phyloP scores from a whole-genome alignment of 1,140 invertebrate species.

The Drosophila sulfurigaster region DNA sequence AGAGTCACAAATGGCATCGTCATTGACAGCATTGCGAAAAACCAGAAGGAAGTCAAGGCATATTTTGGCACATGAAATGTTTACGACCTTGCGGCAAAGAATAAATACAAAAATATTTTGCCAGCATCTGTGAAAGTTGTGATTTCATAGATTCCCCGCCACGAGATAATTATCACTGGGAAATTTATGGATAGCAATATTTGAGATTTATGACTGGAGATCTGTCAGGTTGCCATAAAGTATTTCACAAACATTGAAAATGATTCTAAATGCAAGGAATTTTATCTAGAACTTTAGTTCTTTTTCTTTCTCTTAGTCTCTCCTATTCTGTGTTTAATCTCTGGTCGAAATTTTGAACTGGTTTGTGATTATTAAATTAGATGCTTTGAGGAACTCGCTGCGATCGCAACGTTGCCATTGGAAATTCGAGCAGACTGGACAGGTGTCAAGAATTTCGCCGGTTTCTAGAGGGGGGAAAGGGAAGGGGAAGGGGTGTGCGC shows the following conservation, averaged over 20 bases:
- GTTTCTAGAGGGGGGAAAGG: not conserved
- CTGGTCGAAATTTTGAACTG: not conserved
- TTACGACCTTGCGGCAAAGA: slow-evolving; percentile 60
- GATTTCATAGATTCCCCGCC: not conserved
- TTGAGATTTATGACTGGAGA: slow-evolving; percentile 1
- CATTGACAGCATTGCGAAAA: slow-evolving; percentile 27
- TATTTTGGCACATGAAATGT: slow-evolving; percentile 61
- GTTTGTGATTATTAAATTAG: slow-evolving; percentile 24
- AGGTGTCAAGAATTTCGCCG: slow-evolving; percentile 59
- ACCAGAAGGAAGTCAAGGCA: slow-evolving; percentile 43
- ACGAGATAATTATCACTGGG: not conserved
- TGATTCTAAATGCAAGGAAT: not conserved
- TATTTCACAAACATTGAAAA: not conserved
- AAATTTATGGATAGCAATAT: slow-evolving; percentile 7
- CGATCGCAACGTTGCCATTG: slow-evolving; percentile 38
- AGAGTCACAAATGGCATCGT: slow-evolving; percentile 35
- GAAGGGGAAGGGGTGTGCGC: not conserved
- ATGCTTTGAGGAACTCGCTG: slow-evolving; percentile 5
- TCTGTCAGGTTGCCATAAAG: slow-evolving; percentile 1
- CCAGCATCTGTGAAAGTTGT: slow-evolving; percentile 13
- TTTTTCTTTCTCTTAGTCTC: not conserved
- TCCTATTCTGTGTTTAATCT: too few relatives aligned
- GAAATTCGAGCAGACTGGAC: slow-evolving; percentile 55
- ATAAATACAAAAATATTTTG: slow-evolving; percentile 52
- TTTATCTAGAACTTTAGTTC: not conserved